Conservation (phyloP, 2,797 vertebrate genomes). For the Okamejei kenojei region DNA sequence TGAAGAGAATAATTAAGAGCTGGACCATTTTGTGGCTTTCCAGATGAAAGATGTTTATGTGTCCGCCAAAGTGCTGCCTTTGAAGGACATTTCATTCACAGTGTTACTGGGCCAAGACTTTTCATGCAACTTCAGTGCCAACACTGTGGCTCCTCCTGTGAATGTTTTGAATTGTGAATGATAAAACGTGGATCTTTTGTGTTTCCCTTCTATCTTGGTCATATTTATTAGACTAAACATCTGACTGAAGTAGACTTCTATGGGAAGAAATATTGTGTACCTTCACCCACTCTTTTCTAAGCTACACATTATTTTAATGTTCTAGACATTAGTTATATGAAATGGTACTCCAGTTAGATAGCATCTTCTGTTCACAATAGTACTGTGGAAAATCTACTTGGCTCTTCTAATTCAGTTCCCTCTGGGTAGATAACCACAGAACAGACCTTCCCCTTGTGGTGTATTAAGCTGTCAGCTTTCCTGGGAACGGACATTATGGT, state of each 20-base stretch:
- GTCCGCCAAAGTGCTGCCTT: not conserved
- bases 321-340: not conserved
- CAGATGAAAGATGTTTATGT: not conserved
- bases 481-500: not conserved
- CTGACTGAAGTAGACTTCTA: not conserved
- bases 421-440: not conserved
- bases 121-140: not conserved
- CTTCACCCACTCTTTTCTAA: too few species aligned
- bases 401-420: not conserved
- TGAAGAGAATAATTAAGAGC: conserved; percentile 72
- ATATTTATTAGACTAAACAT: conserved; percentile 8
- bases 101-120: not conserved
- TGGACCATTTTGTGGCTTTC: not conserved
- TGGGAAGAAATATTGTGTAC: not conserved
- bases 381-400: not conserved
- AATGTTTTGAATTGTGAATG: not conserved
- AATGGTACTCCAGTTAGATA: not conserved
- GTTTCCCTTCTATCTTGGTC: not conserved
- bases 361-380: not conserved
- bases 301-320: not conserved
- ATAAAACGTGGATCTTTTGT: not conserved
- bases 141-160: not conserved
- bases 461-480: not conserved
- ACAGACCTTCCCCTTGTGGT: not conserved
- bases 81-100: not conserved